phyloP scores from a whole-genome alignment of 2,797 vertebrate species.

The Echiichthys vipera region DNA sequence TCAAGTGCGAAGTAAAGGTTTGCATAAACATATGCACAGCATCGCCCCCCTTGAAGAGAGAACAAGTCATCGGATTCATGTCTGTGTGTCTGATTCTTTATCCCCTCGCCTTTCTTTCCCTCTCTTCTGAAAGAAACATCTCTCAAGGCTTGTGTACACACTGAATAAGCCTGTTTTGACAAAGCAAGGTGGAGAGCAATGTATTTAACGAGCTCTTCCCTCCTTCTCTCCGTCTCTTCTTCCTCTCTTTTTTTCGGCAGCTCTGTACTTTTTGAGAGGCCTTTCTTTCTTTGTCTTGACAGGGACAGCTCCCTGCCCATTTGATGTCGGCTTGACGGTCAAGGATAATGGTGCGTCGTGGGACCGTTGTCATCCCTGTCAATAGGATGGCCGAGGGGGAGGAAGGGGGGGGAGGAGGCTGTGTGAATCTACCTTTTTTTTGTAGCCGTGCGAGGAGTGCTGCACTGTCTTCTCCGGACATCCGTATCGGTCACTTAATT shows the following conservation, averaged over 20 bases:
- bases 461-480: conserved; percentile 75
- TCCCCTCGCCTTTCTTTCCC: conserved; percentile 70
- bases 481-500: conserved; percentile 87
- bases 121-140: conserved; percentile 78
- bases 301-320: conserved; percentile 91
- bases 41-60: conserved; percentile 69
- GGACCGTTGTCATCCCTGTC: conserved; percentile 99
- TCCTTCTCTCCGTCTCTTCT: conserved; percentile 16
- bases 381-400: conserved; percentile 89
- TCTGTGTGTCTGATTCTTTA: conserved; percentile 81
- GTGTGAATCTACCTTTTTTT: conserved; percentile 70
- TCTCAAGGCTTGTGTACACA: conserved; percentile 89
- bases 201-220: conserved; percentile 87
- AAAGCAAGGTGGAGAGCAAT: conserved; percentile 92
- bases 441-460: conserved; percentile 60
- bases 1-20: conserved; percentile 71
- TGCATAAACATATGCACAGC: conserved; percentile 74
- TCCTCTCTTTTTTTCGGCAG: conserved; percentile 51
- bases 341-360: conserved; percentile 99
- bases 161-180: conserved; percentile 91
- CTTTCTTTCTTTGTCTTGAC: conserved; percentile 86
- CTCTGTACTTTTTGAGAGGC: conserved; percentile 80
- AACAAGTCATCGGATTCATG: conserved; percentile 82
- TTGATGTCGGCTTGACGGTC: conserved; percentile 97
- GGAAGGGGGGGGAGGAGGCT: conserved; percentile 4